A percentile compares a stretch with the other conserved stretches of the same genome.
These are phyloP conservation scores for Tachystola acroxantha DNA, from an alignment of 2,888 invertebrate genomes.

Conservation along the genomic window DNA sequence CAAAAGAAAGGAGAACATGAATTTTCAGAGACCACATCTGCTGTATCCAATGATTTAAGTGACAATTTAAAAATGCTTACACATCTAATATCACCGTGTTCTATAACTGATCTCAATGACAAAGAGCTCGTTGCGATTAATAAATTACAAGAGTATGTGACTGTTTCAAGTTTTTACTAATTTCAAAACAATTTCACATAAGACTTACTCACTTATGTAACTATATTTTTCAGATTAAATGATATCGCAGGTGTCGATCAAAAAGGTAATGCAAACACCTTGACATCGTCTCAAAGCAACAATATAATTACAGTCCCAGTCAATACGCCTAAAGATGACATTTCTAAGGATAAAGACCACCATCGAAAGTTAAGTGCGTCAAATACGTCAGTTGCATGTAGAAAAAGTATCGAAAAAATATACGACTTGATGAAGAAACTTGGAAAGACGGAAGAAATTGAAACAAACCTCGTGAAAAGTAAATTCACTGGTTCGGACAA, in stretches of 20 bases:
- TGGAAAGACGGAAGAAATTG: constrained; percentile 24
- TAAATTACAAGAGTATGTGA: constrained; percentile 1
- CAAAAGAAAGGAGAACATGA: constrained; percentile 23
- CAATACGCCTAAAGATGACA: constrained; percentile 22
- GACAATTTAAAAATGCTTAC: constrained; percentile 30
- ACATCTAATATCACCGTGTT: constrained; percentile 23
- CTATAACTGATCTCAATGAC: constrained; percentile 21
- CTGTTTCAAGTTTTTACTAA: not conserved
- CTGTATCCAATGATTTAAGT: constrained; percentile 34
- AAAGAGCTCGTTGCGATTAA: not conserved
- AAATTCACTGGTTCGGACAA: constrained; percentile 17
- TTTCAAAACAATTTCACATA: not conserved
- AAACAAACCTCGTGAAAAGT: constrained; percentile 19
- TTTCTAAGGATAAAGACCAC: constrained; percentile 12
- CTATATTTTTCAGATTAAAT: not conserved
- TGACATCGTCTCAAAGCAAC: constrained; percentile 13
- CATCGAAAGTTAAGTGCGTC: constrained; percentile 27
- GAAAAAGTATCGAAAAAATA: constrained; percentile 61
- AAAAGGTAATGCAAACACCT: constrained; percentile 5
- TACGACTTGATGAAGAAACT: constrained; percentile 54
- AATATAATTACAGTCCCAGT: constrained; percentile 20
- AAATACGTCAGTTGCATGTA: constrained; percentile 39
- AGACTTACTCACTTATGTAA: not conserved
- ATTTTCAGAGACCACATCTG: constrained; percentile 35
- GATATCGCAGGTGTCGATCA: constrained; percentile 4